These are phyloP conservation scores for Cotesia congregata DNA, from an alignment of 2,888 invertebrate species.

Conservation along the genomic window DNA sequence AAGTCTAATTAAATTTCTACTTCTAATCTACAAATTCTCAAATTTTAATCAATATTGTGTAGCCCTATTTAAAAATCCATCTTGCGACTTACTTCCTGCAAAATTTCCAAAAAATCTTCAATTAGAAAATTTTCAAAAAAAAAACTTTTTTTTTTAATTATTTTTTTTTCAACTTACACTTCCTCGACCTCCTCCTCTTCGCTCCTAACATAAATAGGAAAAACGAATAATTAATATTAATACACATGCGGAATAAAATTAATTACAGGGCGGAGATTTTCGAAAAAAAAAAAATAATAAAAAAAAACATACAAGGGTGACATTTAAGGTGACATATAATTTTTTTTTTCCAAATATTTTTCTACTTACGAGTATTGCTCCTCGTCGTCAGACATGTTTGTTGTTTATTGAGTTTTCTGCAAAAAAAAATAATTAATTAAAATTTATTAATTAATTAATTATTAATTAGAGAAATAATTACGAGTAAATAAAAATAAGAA, in stretches of 20 bases:
- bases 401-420: slow-evolving; percentile 76
- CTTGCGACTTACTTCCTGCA: slow-evolving; percentile 73
- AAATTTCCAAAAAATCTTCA: slow-evolving; percentile 63
- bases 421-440: slow-evolving; percentile 65
- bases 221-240: slow-evolving; percentile 54
- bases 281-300: background rate
- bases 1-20: slow-evolving; percentile 17
- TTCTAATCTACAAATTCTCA: slow-evolving; percentile 16
- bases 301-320: background rate
- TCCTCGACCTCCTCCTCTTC: slow-evolving; percentile 86
- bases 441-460: background rate
- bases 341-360: background rate
- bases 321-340: background rate
- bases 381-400: slow-evolving; percentile 94
- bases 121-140: slow-evolving; percentile 42
- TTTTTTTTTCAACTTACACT: slow-evolving; percentile 77
- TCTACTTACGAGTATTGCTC: slow-evolving; percentile 92
- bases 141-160: slow-evolving; percentile 42
- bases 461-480: too few relatives aligned
- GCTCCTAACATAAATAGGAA: slow-evolving; percentile 72
- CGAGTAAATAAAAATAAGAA: too few relatives aligned
- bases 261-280: background rate
- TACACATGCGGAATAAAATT: slow-evolving; percentile 9
- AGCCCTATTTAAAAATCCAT: slow-evolving; percentile 15
- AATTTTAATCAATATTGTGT: background rate